phyloP scores from a whole-genome alignment of 2,888 invertebrate genomes.

The Caenorhabditis doughertyi region DNA sequence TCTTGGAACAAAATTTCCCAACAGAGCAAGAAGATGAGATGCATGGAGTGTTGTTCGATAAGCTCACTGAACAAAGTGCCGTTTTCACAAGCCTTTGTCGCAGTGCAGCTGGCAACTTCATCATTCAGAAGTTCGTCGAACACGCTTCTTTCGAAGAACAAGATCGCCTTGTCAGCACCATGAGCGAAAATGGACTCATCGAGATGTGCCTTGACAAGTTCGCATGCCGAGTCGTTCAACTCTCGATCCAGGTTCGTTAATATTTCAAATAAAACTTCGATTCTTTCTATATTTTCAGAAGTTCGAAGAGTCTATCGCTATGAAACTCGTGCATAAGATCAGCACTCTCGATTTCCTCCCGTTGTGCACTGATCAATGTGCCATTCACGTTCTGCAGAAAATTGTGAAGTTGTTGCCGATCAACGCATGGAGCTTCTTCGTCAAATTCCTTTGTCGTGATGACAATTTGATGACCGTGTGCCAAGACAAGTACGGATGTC shows the following conservation, averaged over 20 bases:
- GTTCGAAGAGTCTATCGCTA: constrained; percentile 23
- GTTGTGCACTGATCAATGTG: constrained; percentile 74
- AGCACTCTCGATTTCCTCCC: constrained; percentile 21
- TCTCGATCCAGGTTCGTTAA: constrained; percentile 49
- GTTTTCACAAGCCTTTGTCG: constrained; percentile 47
- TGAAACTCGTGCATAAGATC: constrained; percentile 28
- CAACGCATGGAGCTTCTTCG: constrained; percentile 54
- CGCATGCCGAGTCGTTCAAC: constrained; percentile 78
- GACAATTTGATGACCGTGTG: constrained; percentile 63
- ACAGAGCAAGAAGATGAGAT: constrained; percentile 19
- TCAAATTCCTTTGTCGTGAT: constrained; percentile 41
- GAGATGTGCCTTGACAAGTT: constrained; percentile 71
- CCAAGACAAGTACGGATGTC: constrained; percentile 75
- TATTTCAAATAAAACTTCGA: no score
- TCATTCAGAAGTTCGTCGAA: constrained; percentile 65
- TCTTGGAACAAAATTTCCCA: constrained; percentile 17
- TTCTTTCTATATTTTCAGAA: constrained; percentile 54
- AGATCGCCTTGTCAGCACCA: constrained; percentile 38
- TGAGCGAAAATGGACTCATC: constrained; percentile 51
- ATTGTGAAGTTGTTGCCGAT: constrained; percentile 53
- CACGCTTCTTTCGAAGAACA: constrained; percentile 46
- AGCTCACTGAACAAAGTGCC: constrained; percentile 37
- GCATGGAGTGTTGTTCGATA: constrained; percentile 18
- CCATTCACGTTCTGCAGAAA: constrained; percentile 76
- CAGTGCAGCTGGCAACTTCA: constrained; percentile 27